Evolutionary conservation across 2,797 vertebrate species (phyloP).

Genomic region (Limnodromus scolopaceus): DNA sequence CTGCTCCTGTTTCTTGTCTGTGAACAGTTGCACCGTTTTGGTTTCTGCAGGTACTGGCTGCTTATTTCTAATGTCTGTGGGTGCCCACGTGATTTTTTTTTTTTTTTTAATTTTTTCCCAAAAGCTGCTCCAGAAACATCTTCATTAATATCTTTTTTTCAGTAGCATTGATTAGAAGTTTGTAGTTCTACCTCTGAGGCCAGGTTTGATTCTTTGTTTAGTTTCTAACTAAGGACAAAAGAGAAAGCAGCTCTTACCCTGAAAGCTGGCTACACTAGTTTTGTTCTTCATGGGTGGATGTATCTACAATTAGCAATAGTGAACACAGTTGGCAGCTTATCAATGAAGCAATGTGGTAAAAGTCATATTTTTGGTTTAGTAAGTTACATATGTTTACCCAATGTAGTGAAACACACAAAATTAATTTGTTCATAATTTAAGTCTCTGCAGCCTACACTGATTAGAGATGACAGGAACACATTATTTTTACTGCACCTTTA

Average conservation of each 20-base stretch:
- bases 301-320: neutral
- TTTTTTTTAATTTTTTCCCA: neutral
- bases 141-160: neutral
- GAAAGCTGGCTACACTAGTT: neutral
- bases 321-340: neutral
- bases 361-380: neutral
- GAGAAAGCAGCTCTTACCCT: neutral
- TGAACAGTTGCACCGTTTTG: constrained; percentile 11
- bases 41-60: constrained; percentile 19
- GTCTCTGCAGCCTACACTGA: neutral
- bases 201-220: neutral
- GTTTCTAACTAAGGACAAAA: neutral
- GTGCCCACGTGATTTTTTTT: neutral
- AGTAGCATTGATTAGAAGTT: neutral
- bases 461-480: neutral
- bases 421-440: neutral
- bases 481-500: neutral
- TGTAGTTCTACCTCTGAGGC: constrained; percentile 38
- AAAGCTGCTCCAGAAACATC: constrained; percentile 27
- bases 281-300: neutral
- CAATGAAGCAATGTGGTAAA: neutral
- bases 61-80: neutral
- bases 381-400: neutral
- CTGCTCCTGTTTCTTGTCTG: constrained; percentile 35
- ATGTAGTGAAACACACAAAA: neutral